phyloP scores from a whole-genome alignment of 2,888 invertebrate species.

The Bombylius discolor region DNA sequence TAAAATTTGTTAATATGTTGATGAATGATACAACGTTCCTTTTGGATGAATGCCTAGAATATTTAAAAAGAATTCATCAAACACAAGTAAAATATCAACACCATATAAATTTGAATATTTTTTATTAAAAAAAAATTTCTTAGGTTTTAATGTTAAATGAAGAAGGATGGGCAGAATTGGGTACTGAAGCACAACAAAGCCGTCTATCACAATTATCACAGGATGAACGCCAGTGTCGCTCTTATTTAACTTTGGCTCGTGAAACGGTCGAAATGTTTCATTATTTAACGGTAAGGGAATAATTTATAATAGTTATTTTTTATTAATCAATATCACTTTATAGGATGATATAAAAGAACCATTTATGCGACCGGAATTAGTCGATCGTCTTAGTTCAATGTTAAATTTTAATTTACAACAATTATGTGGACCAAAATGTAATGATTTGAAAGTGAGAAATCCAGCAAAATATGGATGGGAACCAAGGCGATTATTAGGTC shows the following conservation, averaged over 20 bases:
- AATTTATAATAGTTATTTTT: not conserved
- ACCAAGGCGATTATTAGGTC: constrained; percentile 77
- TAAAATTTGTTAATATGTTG: constrained; percentile 90
- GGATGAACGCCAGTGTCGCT: constrained; percentile 78
- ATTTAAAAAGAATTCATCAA: constrained; percentile 74
- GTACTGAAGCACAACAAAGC: constrained; percentile 56
- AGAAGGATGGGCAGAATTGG: constrained; percentile 50
- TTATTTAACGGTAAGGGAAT: constrained; percentile 60
- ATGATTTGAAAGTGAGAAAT: constrained; percentile 80
- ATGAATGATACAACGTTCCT: constrained; percentile 98
- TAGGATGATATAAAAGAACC: constrained; percentile 79
- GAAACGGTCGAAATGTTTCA: constrained; percentile 98
- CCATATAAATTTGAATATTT: no score
- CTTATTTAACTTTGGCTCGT: constrained; percentile 78
- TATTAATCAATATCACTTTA: not conserved
- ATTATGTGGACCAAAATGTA: constrained; percentile 91
- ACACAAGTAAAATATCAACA: constrained; percentile 51
- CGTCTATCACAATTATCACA: constrained; percentile 65
- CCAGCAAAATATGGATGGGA: constrained; percentile 97
- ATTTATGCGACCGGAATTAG: constrained; percentile 85
- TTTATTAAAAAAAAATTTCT: not conserved
- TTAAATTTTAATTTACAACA: constrained; percentile 95
- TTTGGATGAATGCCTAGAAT: constrained; percentile 88
- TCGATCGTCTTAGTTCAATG: constrained; percentile 93
- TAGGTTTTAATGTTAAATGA: constrained; percentile 52